Percentiles rank a stretch among this genome's conserved stretches.
phyloP scores from a whole-genome alignment of 2,113 vertebrate genomes.

The Pseudorasbora parva region DNA sequence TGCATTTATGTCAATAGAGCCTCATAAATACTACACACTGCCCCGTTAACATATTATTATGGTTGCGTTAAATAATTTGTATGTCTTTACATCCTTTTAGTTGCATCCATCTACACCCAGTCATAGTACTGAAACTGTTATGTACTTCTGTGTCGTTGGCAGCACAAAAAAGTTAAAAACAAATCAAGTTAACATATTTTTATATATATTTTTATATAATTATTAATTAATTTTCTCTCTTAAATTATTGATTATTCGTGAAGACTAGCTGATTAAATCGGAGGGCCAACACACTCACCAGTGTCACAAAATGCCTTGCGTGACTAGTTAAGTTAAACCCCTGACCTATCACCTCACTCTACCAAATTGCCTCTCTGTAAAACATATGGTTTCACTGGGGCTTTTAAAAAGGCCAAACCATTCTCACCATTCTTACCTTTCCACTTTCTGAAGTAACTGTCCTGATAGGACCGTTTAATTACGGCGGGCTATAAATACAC shows the following conservation, averaged over 20 bases:
- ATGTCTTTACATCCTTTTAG: background rate
- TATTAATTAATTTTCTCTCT: no score
- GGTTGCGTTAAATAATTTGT: background rate
- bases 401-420: background rate
- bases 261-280: slow-evolving; percentile 4
- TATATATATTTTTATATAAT: no score
- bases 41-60: no score
- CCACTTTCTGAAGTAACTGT: background rate
- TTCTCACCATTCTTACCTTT: slow-evolving; percentile 7
- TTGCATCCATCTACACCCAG: background rate
- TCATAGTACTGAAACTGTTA: background rate
- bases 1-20: no score
- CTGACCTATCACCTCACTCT: background rate
- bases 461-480: slow-evolving; percentile 2
- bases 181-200: background rate
- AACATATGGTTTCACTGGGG: background rate
- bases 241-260: background rate
- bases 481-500: background rate
- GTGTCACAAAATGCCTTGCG: background rate
- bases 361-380: background rate
- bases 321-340: background rate
- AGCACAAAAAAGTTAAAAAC: background rate
- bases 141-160: background rate
- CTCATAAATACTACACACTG: no score
- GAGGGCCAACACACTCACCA: background rate